Percentiles rank a stretch among this genome's conserved stretches.
Evolutionary conservation across 1,140 invertebrate genomes (phyloP).

Genomic region (Drosophila auraria): DNA sequence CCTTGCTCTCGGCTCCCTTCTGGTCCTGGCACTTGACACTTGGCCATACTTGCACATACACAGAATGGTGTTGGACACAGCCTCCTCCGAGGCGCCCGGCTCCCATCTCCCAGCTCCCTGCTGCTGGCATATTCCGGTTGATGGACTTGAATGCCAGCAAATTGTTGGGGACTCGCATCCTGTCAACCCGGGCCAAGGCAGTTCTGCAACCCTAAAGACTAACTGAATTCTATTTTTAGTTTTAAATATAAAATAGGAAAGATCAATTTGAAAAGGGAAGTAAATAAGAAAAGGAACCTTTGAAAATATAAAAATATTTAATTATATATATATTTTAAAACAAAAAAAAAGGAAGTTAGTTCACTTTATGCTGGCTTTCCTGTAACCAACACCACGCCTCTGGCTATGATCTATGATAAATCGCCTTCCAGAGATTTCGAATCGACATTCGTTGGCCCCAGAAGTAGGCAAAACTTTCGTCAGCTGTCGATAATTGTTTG

Average conservation of each 20-base stretch:
- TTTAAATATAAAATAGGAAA: neutral
- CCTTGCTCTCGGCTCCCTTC: constrained; percentile 6
- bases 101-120: neutral
- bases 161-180: constrained; percentile 30
- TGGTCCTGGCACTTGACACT: constrained; percentile 48
- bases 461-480: neutral
- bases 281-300: too few relatives aligned
- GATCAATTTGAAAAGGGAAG: neutral
- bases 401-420: too few relatives aligned
- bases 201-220: neutral
- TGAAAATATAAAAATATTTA: too few relatives aligned
- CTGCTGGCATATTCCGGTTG: constrained; percentile 18
- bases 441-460: neutral
- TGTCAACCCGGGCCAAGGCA: constrained; percentile 13
- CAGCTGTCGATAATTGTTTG: neutral
- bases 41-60: constrained; percentile 14
- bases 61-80: neutral
- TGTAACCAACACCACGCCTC: too few relatives aligned
- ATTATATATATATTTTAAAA: too few relatives aligned
- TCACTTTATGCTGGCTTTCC: too few relatives aligned
- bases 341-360: too few relatives aligned
- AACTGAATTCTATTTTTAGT: neutral
- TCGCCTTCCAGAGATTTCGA: too few relatives aligned
- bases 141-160: constrained; percentile 31
- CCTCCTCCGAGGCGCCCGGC: neutral